Conservation (phyloP, 1,140 invertebrate genomes). For the Pseudoatta argentina region DNA sequence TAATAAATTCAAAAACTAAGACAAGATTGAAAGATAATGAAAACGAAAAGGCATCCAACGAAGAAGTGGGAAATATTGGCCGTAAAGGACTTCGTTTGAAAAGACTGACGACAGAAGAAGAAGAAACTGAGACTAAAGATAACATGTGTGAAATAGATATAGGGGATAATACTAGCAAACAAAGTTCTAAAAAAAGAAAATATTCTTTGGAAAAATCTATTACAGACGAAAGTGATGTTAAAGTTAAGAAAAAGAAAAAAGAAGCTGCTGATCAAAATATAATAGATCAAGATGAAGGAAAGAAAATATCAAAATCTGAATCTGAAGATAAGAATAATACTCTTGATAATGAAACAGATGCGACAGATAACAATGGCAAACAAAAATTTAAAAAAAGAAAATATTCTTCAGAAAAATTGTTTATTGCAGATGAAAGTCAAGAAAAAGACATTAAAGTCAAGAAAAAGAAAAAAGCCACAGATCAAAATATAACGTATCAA, state of each 20-base stretch:
- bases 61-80: background rate
- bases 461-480: background rate
- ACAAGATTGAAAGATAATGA: slow-evolving; percentile 11
- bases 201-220: slow-evolving; percentile 10
- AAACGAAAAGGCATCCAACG: background rate
- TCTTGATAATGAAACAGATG: slow-evolving; percentile 28
- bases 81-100: too few species aligned
- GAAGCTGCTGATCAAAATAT: slow-evolving; percentile 5
- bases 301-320: background rate
- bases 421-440: slow-evolving; percentile 47
- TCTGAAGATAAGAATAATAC: background rate
- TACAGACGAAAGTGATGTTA: slow-evolving; percentile 53
- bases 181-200: slow-evolving; percentile 62
- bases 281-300: slow-evolving; percentile 6
- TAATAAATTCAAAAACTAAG: background rate
- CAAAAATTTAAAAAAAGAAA: slow-evolving; percentile 58
- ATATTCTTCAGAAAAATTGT: slow-evolving; percentile 18
- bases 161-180: slow-evolving; percentile 16
- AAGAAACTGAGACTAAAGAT: background rate
- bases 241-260: slow-evolving; percentile 60
- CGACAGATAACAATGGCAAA: slow-evolving; percentile 8
- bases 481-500: background rate
- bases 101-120: too few species aligned
- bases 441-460: slow-evolving; percentile 20
- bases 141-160: background rate